phyloP scores from a whole-genome alignment of 92 coral and sea anemone species.

The Paramuricea clavata region DNA sequence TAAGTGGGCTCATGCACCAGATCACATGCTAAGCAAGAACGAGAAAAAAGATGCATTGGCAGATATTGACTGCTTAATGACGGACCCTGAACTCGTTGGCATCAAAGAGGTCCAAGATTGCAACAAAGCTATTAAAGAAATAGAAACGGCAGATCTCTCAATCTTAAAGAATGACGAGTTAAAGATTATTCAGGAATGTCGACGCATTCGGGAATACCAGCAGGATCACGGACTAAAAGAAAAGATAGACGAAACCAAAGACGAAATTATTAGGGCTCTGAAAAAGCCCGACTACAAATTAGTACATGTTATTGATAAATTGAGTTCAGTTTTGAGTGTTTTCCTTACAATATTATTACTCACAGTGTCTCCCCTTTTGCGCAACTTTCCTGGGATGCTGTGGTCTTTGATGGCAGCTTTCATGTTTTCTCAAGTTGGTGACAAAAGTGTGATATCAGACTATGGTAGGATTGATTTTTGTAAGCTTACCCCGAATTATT shows the following conservation, averaged over 20 bases:
- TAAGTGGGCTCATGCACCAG: conserved; percentile 54
- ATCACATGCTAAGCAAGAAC: neutral
- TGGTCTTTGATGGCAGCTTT: neutral
- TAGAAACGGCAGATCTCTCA: neutral
- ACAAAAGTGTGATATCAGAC: neutral
- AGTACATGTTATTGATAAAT: neutral
- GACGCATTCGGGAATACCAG: neutral
- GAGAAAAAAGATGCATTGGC: conserved; percentile 38
- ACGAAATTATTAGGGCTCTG: neutral
- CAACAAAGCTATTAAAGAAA: neutral
- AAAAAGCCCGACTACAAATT: neutral
- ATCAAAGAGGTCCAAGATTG: conserved; percentile 8
- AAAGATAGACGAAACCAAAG: neutral
- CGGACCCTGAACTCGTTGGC: neutral
- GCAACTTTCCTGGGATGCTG: neutral
- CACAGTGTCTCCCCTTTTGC: neutral
- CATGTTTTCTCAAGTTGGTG: too few relatives aligned
- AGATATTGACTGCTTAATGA: conserved; percentile 7
- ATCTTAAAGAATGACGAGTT: neutral
- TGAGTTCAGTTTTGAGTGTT: too few relatives aligned
- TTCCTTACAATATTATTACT: neutral
- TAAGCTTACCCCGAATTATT: neutral
- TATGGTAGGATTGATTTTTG: neutral
- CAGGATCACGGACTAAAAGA: neutral
- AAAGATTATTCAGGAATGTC: neutral